These are phyloP conservation scores for Polydrusus tereticollis DNA, from an alignment of 2,888 invertebrate species.

Conservation along the genomic window DNA sequence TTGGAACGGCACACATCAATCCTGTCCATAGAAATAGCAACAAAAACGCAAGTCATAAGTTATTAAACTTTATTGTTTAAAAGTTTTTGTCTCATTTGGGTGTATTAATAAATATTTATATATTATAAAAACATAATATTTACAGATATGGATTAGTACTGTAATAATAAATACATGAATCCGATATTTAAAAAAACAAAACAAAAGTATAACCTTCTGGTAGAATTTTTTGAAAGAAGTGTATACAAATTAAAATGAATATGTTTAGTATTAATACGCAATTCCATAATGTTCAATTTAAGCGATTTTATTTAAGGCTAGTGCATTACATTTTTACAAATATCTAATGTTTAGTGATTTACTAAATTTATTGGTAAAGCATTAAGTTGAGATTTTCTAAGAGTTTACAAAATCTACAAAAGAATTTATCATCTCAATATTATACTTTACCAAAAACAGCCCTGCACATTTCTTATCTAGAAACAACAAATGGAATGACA, in stretches of 20 bases:
- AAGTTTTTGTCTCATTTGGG: slow-evolving; percentile 59
- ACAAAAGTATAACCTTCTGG: slow-evolving; percentile 18
- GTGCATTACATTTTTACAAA: slow-evolving; percentile 59
- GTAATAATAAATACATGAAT: slow-evolving; percentile 27
- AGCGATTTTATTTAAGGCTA: slow-evolving; percentile 54
- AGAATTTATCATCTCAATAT: slow-evolving; percentile 43
- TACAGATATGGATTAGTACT: slow-evolving; percentile 63
- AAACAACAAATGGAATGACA: slow-evolving; percentile 67
- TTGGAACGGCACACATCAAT: too few species aligned
- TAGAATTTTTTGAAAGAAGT: background rate
- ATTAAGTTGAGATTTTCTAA: slow-evolving; percentile 29
- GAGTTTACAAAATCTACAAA: slow-evolving; percentile 24
- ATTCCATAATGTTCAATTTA: slow-evolving; percentile 52
- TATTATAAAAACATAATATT: slow-evolving; percentile 68
- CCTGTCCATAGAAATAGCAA: too few species aligned
- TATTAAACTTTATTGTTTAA: slow-evolving; percentile 63
- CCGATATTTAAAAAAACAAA: slow-evolving; percentile 13
- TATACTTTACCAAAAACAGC: slow-evolving; percentile 57
- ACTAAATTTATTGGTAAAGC: slow-evolving; percentile 52
- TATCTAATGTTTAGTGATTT: slow-evolving; percentile 56
- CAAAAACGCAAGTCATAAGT: slow-evolving; percentile 51
- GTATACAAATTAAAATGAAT: slow-evolving; percentile 1
- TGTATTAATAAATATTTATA: slow-evolving; percentile 67
- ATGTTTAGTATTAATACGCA: slow-evolving; percentile 35
- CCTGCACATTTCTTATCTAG: slow-evolving; percentile 61